Base-by-base conservation (phyloP, 92 coral and sea anemone genomes). In the Galaxea fascicularis region DNA sequence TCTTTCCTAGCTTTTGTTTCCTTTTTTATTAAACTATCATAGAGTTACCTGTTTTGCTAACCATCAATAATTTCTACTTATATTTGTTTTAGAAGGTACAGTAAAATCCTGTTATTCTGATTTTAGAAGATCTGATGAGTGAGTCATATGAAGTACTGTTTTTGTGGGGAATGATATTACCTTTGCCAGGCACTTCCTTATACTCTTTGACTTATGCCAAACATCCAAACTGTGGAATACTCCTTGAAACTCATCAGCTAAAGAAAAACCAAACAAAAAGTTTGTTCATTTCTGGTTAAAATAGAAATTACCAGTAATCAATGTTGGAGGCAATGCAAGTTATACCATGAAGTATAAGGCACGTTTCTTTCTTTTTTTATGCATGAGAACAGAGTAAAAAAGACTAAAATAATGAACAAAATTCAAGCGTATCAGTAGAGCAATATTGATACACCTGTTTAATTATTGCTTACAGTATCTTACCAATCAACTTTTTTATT, bases 141-240 rank as follows among this genome's bases (percentile, higher is more conserved):
- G 60, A 17, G 21, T 54, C 15, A 54, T 54, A 54, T n/a, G 60
- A 54, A 54, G 18, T 15, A 54, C 60, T 54, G 60, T 54, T 54
- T 54, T 54, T 54, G 60, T 54, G 60, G 60, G 72, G 24, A 66
- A 66, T 26, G 47, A 21, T n/a, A 44, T 73, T 25, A 73, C 62
- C 57, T 73, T 83, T 30, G 80, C 41, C 10, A 74, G 24, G 44
- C 88, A 83, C 82, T 83, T 83, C 47, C 51, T 41, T 17, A 73
- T 73, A 20, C 53, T 45, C 45, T 83, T 75, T 17, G 82, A 60
- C 82, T 84, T 74, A 74, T 71, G 87, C 79, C 87, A 83, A 18
- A 83, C 80, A 72, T 72, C 87, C 26, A 59, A 41, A 62, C 20
- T 45, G 75, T 83, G 87, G 44, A 72, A 71, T 24, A 83, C 70